Base-by-base conservation (phyloP, 2,113 vertebrate species). In the Ranitomeya variabilis region DNA sequence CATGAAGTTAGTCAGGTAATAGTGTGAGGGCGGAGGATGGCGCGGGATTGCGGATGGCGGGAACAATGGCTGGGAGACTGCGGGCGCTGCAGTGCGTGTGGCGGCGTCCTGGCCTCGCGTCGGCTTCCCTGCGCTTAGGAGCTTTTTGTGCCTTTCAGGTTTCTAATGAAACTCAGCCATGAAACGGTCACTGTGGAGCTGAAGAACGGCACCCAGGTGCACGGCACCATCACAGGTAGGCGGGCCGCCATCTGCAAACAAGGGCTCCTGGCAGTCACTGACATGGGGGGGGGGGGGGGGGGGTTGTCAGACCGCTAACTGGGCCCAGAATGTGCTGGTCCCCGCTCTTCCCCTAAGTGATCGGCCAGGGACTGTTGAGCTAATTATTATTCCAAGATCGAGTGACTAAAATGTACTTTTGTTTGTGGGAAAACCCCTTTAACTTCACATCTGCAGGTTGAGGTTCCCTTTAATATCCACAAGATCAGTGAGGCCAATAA, bases 121-220 rank as follows among this genome's bases (percentile, higher is more conserved):
- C 2, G 0, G 9, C 0, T 57, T 14, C 7, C 8, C 2, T 76
- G 69, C 11, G 59, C 31, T 26, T 1, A 16, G 9, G 6, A 51
- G 55, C 26, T n/a, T n/a, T 15, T 90, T 19, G 81, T 60, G 51
- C 79, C 80, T 10, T n/a, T 13, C 85, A 99, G 98, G 87, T 99
- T 99, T 96, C 95, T 99, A 90, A 99, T 99, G 98, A 99, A 99
- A 92, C 92, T 99, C 94, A 99, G 98, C 92, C 98, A 99, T 54
- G 98, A 99, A 94, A 99, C 98, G 3, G 98, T 99, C 45, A 99
- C 98, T 60, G 99, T 99, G 76, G 98, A 99, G 78, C 93, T 99
- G 93, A 99, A 99, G 94, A 99, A 99, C 62, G 98, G 98, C 83
- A 99, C 98, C 1, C 98, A 99, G 91, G 98, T 99, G 37, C 98